Evolutionary conservation across 2,113 vertebrate species (phyloP), one percentile per base, ranked within the genome.

Genomic region (Heloderma charlesbogerti): DNA sequence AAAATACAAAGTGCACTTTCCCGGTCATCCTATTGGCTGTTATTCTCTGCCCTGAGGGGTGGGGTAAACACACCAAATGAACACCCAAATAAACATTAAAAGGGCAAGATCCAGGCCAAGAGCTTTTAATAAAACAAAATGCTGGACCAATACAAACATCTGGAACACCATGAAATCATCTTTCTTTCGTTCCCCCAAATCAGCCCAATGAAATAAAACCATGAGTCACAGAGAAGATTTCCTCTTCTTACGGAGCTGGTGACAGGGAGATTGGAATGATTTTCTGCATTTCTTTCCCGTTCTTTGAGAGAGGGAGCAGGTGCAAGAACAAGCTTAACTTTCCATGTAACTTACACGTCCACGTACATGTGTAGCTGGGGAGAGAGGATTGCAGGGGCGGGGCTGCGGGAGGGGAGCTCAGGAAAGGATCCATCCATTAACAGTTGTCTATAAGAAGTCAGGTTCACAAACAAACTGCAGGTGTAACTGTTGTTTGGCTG

Each of bases 391-490:
- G 60, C 60, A 16, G 5, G 37, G 18, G 60, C 3, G 37, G 8
- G 10, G 54, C 29, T 37, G n/a, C n/a, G 31, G 34, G 60, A 1
- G n/a, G 25, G 75, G 27, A 34, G 13, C 20, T 34, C 43, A 89
- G 91, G n/a, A 84, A 54, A 95, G 90, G 86, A 90, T 60, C 90
- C 1, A 40, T 96, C 96, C 93, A 92, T 96, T 95, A 95, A 94
- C 95, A 92, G 94, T 78, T 95, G 4, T 0, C 94, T 92, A 92
- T 93, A 89, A 93, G 89, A 69, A 94, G 71, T 0, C 0, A 83
- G 83, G 88, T 89, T 92, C 93, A 89, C 95, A 96, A 96, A 96
- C 96, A 97, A 88, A 48, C 91, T 92, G 96, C 97, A 97, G 97
- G 96, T 96, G 96, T 93, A 95, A 92, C 90, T 74, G 80, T 95